A percentile compares a stretch with the other conserved stretches of the same genome.
These are phyloP conservation scores for Scaptomyza cyrtandrae DNA, from an alignment of 2,888 invertebrate species.

Conservation along the genomic window DNA sequence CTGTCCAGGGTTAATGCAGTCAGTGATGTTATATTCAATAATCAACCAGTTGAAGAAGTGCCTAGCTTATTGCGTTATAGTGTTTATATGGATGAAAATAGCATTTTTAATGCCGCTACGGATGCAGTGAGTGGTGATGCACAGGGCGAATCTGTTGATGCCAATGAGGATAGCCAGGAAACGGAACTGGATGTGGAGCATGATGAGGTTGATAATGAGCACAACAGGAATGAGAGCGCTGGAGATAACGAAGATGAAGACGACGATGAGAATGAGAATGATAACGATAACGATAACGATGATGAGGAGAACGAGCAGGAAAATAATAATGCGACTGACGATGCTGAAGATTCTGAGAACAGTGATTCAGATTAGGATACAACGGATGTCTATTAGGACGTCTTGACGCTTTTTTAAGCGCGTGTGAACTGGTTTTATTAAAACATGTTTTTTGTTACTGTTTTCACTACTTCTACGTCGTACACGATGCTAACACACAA, in stretches of 20 bases:
- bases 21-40: slow-evolving; percentile 30
- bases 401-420: slow-evolving; percentile 32
- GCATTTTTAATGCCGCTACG: slow-evolving; percentile 45
- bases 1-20: slow-evolving; percentile 30
- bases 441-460: slow-evolving; percentile 2
- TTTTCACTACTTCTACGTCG: slow-evolving; percentile 19
- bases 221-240: background rate
- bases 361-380: slow-evolving; percentile 32
- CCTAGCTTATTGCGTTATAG: slow-evolving; percentile 34
- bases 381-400: slow-evolving; percentile 30
- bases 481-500: slow-evolving; percentile 24
- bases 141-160: slow-evolving; percentile 33
- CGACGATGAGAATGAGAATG: slow-evolving; percentile 14
- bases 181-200: slow-evolving; percentile 19
- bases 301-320: slow-evolving; percentile 25
- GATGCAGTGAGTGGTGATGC: slow-evolving; percentile 27
- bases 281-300: slow-evolving; percentile 11
- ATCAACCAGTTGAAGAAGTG: slow-evolving; percentile 30
- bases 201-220: background rate
- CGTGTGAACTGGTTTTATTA: slow-evolving; percentile 10
- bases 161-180: slow-evolving; percentile 32
- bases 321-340: slow-evolving; percentile 21
- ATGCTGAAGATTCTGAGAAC: slow-evolving; percentile 28
- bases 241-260: slow-evolving; percentile 20
- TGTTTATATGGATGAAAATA: slow-evolving; percentile 25